Percentiles rank a stretch among this genome's conserved stretches.
phyloP scores from a whole-genome alignment of 2,113 vertebrate species.

The Lophius piscatorius region DNA sequence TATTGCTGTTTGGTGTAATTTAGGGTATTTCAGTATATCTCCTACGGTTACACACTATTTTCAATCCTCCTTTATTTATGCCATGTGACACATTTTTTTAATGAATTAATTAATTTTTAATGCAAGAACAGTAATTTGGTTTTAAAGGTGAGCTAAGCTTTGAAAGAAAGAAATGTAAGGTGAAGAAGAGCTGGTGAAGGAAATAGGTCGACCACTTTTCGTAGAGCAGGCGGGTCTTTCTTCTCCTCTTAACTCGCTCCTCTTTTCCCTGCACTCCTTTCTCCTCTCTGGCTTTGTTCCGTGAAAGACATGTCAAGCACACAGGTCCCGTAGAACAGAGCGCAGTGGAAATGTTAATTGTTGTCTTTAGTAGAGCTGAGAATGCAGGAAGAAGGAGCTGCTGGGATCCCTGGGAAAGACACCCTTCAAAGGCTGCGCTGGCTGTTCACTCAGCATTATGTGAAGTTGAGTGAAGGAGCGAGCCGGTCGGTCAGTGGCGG shows the following conservation, averaged over 20 bases:
- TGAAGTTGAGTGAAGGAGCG: constrained; percentile 28
- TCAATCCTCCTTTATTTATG: too few relatives aligned
- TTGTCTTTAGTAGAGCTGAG: constrained; percentile 47
- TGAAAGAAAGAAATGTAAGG: too few relatives aligned
- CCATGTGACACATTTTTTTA: too few relatives aligned
- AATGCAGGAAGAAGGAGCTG: constrained; percentile 19
- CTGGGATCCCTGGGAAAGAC: constrained; percentile 58
- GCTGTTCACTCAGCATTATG: constrained; percentile 66
- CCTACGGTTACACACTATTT: too few relatives aligned
- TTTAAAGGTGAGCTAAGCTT: too few relatives aligned
- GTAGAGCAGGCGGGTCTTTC: constrained; percentile 20
- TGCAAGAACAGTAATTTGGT: too few relatives aligned
- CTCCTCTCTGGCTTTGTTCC: constrained; percentile 34
- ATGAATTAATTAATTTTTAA: too few relatives aligned
- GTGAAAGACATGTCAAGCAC: constrained; percentile 56
- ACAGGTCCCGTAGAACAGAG: constrained; percentile 46
- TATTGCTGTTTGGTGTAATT: too few relatives aligned
- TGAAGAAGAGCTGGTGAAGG: too few relatives aligned
- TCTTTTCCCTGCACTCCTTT: constrained; percentile 2
- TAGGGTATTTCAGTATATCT: too few relatives aligned
- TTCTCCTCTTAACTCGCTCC: constrained; percentile 26
- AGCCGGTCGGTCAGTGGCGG: constrained; percentile 48
- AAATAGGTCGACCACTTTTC: too few relatives aligned
- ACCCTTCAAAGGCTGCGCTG: constrained; percentile 64
- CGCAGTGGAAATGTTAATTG: constrained; percentile 64